Evolutionary conservation across 2,797 vertebrate species (phyloP), one percentile per base, ranked within the genome.

Genomic region (Sciurus vulgaris): DNA sequence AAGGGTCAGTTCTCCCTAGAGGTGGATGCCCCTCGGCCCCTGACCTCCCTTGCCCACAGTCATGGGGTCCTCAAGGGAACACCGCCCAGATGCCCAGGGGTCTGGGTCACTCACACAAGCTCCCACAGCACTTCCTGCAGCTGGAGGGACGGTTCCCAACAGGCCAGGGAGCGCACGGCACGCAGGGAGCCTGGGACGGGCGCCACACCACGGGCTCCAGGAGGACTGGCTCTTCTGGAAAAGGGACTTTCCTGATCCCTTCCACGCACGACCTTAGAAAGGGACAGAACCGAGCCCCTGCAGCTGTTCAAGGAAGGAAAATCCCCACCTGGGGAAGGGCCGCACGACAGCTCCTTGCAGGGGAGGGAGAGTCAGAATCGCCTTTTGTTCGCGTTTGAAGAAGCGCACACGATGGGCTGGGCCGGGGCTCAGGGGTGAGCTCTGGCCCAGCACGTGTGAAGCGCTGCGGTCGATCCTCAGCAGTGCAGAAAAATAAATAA

Each of bases 11-110:
- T n/a, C 59, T 9, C 26, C 20, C 24, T 0, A 11, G 30, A 26
- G 72, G 11, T 4, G 11, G 83, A 30, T n/a, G 41, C 73, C 73
- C 79, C 72, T 93, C 73, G 76, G 90, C 88, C 93, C 79, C 82
- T 47, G 73, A 84, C 77, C 95, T 94, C 0, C 0, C 24, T 91
- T 67, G 11, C 54, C 93, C 79, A 33, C 49, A 89, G 33, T 78
- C 28, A 30, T 1, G 0, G 72, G 33, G 83, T 26, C 77, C 20
- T 54, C 89, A 44, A 0, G 1, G 86, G 41, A 95, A 95, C 74
- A 7, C 56, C 22, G 38, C 74, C 2, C 65, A 87, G 81, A 88
- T 22, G 28, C 94, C 92, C 9, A 93, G 49, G 81, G 97, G 93
- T 88, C 61, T 69, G 72, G 61, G 7, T n/a, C 8, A 24, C 63